A percentile compares a stretch with the other conserved stretches of the same genome.
Conservation (phyloP, 2,888 invertebrate genomes). For the Odontomyia ornata region DNA sequence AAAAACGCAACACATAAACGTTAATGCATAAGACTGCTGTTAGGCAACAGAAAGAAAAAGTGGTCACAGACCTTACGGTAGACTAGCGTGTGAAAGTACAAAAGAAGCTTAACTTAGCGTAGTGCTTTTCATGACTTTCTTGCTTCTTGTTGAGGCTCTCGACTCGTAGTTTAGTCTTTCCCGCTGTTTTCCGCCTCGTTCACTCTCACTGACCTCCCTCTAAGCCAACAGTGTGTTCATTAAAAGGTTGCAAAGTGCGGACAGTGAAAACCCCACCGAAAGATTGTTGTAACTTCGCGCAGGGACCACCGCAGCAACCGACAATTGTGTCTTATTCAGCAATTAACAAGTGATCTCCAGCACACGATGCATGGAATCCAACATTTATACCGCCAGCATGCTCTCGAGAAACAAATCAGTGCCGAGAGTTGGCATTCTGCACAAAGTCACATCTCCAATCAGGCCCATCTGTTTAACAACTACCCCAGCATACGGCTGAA, state of each 20-base stretch:
- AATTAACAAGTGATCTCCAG: neutral
- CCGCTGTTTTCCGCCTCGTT: neutral
- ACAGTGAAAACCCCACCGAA: neutral
- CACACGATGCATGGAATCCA: constrained; percentile 63
- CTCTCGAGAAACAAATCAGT: constrained; percentile 65
- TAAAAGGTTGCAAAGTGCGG: neutral
- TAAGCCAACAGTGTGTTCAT: neutral
- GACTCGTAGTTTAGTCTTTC: neutral
- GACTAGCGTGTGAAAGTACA: constrained; percentile 1
- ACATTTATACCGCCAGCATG: constrained; percentile 64
- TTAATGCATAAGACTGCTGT: neutral
- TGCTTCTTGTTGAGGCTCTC: neutral
- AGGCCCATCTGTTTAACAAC: constrained; percentile 49
- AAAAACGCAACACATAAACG: neutral
- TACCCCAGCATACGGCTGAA: constrained; percentile 53
- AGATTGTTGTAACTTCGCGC: neutral
- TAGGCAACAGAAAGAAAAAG: constrained; percentile 7
- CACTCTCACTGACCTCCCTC: neutral
- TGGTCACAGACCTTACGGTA: neutral
- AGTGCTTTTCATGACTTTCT: neutral
- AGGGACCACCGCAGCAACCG: too few species aligned
- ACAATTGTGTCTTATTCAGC: neutral
- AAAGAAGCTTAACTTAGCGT: neutral
- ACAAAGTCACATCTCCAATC: constrained; percentile 47
- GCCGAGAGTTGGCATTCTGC: constrained; percentile 66